Conservation (phyloP, 1,140 invertebrate species). For the Drosophila carrolli region DNA sequence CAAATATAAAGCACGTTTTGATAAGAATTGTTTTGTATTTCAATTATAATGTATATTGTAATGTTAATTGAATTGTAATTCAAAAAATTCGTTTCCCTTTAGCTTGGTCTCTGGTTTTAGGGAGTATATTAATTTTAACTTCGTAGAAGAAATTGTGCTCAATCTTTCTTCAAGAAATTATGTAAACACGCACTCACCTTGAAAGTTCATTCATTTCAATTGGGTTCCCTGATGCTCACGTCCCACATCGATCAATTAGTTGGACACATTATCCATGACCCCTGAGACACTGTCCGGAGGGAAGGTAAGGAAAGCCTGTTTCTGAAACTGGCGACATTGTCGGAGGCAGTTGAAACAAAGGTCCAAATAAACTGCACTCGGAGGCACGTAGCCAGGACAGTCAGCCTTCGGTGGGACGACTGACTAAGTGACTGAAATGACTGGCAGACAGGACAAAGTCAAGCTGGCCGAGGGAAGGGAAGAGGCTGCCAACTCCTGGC, state of each 20-base stretch:
- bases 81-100: too few relatives aligned
- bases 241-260: constrained; percentile 33
- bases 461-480: constrained; percentile 1
- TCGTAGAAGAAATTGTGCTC: too few relatives aligned
- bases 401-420: constrained; percentile 39
- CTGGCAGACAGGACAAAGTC: constrained; percentile 53
- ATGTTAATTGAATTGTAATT: too few relatives aligned
- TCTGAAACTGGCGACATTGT: constrained; percentile 63
- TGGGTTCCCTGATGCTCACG: constrained; percentile 5
- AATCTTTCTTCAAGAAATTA: background rate
- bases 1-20: too few relatives aligned
- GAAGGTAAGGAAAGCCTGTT: constrained; percentile 22
- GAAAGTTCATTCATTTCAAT: constrained; percentile 25
- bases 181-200: background rate
- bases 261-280: constrained; percentile 25
- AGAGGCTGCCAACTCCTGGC: constrained; percentile 38
- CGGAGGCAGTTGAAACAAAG: constrained; percentile 61
- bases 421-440: constrained; percentile 57
- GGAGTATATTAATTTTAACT: too few relatives aligned
- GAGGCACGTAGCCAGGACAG: constrained; percentile 46
- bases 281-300: constrained; percentile 35
- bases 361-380: constrained; percentile 59
- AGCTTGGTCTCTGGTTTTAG: too few relatives aligned
- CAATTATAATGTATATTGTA: too few relatives aligned
- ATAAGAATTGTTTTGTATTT: too few relatives aligned